Evolutionary conservation across 2,888 invertebrate genomes (phyloP), one percentile per base, ranked within the genome.

Genomic region (Yponomeuta cagnagella): DNA sequence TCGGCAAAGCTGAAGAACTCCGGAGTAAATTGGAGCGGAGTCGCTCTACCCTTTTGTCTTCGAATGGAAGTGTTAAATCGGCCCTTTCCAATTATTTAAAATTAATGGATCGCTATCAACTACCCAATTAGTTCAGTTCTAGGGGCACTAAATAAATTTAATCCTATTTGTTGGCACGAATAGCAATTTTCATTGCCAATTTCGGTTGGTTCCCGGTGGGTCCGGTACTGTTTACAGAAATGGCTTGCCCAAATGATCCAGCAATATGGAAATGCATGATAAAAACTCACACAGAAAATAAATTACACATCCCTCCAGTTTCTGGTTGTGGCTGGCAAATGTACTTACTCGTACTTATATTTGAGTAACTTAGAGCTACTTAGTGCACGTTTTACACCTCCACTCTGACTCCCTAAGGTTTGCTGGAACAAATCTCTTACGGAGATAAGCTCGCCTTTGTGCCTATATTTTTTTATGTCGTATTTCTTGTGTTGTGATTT

Each of bases 41-140:
- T 48, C 30, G 48, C 52, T 68, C 15, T 15, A 68, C 68, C 68
- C 68, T 8, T 43, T 68, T 68, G 33, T 30, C 43, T 48, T 52
- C 48, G 12, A 48, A 30, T 68, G 52, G 70, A 72, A 73, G 70
- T 70, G 72, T 74, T 75, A 74, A 74, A 74, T 74, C 73, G 71
- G 74, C 72, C 74, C 73, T 72, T 73, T 74, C 70, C 75, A 75
- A 77, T 79, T 77, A 76, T 75, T 75, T 74, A 73, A 73, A 76
- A 78, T 77, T 75, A 77, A 79, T 77, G 75, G 75, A 71, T 70
- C 67, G 70, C 76, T 75, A 77, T 77, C 75, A 75, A 77, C 74
- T 75, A 76, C 74, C 75, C 78, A 77, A 77, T 79, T 79, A 77
- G 76, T 73, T 73, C 72, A 75, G 74, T 77, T 77, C 77, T 71